A percentile compares a stretch with the other conserved stretches of the same genome.
Conservation (phyloP, 2,113 vertebrate species). For the Acanthisitta chloris region DNA sequence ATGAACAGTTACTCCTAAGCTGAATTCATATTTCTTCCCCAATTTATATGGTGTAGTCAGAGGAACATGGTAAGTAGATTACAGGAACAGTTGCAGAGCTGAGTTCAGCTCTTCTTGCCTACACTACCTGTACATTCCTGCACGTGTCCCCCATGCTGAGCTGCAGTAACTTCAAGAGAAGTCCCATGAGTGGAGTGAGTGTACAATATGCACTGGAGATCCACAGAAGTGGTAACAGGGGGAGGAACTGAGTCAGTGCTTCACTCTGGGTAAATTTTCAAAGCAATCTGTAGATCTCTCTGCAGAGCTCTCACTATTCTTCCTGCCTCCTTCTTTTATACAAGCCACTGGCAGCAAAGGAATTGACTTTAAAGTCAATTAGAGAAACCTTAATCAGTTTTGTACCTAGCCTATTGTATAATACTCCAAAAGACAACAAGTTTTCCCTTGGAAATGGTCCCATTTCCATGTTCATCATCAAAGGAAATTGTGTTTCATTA, state of each 20-base stretch:
- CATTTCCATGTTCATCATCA: background rate
- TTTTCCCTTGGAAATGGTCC: background rate
- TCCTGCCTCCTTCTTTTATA: background rate
- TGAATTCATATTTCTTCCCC: background rate
- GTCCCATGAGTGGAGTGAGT: background rate
- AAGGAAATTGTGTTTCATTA: background rate
- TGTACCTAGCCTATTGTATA: background rate
- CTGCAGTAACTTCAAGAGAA: background rate
- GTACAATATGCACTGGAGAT: background rate
- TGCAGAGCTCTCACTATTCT: background rate
- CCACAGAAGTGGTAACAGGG: background rate
- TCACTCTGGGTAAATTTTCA: background rate
- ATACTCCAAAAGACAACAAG: background rate
- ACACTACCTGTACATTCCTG: background rate
- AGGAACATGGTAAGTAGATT: background rate
- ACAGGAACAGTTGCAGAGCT: background rate
- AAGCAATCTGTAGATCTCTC: background rate
- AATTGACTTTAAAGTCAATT: background rate
- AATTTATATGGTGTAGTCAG: background rate
- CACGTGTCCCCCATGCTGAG: background rate
- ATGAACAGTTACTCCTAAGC: background rate
- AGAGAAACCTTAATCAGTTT: background rate
- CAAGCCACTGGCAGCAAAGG: background rate
- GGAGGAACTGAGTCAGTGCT: background rate
- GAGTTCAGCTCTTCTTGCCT: background rate